Evolutionary conservation across 2,797 vertebrate species (phyloP).

Genomic region (Macropus fuliginosus): DNA sequence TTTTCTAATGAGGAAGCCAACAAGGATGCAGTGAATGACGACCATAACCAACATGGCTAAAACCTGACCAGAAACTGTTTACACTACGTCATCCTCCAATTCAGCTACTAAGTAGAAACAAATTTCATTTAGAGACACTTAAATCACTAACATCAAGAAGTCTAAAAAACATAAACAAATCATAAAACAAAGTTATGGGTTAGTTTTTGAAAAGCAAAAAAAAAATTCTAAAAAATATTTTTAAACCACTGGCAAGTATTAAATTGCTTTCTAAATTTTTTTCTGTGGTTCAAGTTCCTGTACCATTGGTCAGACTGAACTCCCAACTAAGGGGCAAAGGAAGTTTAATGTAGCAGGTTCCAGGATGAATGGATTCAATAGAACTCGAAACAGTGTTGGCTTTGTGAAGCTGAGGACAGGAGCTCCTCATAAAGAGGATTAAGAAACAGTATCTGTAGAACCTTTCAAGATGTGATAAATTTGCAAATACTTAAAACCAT

Average conservation of each 20-base stretch:
- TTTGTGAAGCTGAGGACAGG: neutral
- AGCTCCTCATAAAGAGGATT: neutral
- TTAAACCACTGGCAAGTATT: slow-evolving; percentile 49
- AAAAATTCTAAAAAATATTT: slow-evolving; percentile 52
- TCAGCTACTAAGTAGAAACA: slow-evolving; percentile 15
- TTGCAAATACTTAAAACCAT: slow-evolving; percentile 32
- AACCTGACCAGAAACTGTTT: neutral
- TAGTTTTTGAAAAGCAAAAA: slow-evolving; percentile 15
- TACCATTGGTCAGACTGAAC: slow-evolving; percentile 46
- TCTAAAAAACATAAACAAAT: slow-evolving; percentile 53
- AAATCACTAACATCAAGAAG: slow-evolving; percentile 20
- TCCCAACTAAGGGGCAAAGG: slow-evolving; percentile 38
- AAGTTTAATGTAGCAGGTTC: neutral
- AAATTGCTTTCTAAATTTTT: slow-evolving; percentile 49
- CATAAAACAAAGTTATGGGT: slow-evolving; percentile 24
- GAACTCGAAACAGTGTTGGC: neutral
- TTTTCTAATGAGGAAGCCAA: neutral
- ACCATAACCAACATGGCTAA: neutral
- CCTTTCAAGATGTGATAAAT: neutral
- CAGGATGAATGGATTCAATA: neutral
- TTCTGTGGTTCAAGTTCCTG: slow-evolving; percentile 32
- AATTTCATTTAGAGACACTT: slow-evolving; percentile 48
- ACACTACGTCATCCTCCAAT: neutral
- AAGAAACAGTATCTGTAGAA: neutral
- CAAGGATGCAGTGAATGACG: neutral